A percentile compares a stretch with the other conserved stretches of the same genome.
phyloP scores from a whole-genome alignment of 2,113 vertebrate genomes.

The Gambusia affinis region DNA sequence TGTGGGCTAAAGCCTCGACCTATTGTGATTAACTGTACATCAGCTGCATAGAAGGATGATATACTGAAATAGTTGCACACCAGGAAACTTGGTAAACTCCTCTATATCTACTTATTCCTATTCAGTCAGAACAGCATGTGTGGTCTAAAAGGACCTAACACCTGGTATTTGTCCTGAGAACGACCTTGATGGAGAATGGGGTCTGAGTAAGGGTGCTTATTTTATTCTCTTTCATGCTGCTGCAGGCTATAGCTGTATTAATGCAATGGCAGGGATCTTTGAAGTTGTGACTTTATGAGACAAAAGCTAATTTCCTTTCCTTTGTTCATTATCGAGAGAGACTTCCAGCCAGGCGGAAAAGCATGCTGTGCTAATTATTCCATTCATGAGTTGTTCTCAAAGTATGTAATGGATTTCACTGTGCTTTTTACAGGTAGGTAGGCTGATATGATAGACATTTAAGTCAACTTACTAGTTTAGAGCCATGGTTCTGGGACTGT shows the following conservation, averaged over 20 bases:
- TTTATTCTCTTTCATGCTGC: slow-evolving; percentile 87
- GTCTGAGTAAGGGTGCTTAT: slow-evolving; percentile 88
- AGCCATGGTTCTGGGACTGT: background rate
- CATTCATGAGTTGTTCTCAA: slow-evolving; percentile 92
- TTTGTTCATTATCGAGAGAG: slow-evolving; percentile 96
- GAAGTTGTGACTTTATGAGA: slow-evolving; percentile 98
- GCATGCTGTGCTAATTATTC: slow-evolving; percentile 98
- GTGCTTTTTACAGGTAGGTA: slow-evolving; percentile 89
- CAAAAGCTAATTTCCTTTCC: slow-evolving; percentile 97
- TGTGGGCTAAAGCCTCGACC: slow-evolving; percentile 52
- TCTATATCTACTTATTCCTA: slow-evolving; percentile 21
- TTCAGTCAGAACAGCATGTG: slow-evolving; percentile 33
- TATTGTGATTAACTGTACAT: slow-evolving; percentile 62
- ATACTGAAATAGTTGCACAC: slow-evolving; percentile 31
- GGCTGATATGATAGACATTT: slow-evolving; percentile 42
- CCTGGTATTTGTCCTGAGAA: slow-evolving; percentile 93
- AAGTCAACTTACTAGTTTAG: slow-evolving; percentile 47
- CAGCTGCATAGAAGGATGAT: slow-evolving; percentile 52
- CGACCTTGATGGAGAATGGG: slow-evolving; percentile 90
- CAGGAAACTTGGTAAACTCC: slow-evolving; percentile 29
- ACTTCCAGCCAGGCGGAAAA: slow-evolving; percentile 94
- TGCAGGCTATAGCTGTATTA: slow-evolving; percentile 94
- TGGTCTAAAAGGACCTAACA: slow-evolving; percentile 65
- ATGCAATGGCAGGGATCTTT: slow-evolving; percentile 96
- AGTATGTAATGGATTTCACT: slow-evolving; percentile 92